A percentile compares a stretch with the other conserved stretches of the same genome.
Conservation (phyloP, 2,113 vertebrate genomes). For the Forbesichthys papilliferus region DNA sequence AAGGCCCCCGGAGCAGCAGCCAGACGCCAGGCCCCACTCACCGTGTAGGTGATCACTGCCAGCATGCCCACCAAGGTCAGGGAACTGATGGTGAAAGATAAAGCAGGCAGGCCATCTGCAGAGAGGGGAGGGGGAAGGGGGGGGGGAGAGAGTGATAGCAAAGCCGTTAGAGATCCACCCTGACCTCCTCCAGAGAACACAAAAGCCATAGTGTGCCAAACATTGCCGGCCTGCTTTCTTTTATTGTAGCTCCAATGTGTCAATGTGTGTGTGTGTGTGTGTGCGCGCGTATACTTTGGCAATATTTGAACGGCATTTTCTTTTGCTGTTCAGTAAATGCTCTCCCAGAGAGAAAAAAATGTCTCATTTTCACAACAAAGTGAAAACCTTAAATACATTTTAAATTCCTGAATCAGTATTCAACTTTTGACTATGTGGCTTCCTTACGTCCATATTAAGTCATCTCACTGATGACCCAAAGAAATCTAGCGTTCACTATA, state of each 20-base stretch:
- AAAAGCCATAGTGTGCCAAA: neutral
- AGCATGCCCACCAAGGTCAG: conserved; percentile 98
- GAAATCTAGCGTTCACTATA: too few relatives aligned
- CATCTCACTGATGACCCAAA: too few relatives aligned
- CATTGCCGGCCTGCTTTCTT: conserved; percentile 7
- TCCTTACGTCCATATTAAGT: too few relatives aligned
- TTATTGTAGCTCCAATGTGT: neutral
- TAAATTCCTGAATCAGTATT: too few relatives aligned
- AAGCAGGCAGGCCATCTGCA: conserved; percentile 90
- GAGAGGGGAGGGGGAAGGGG: conserved; percentile 3
- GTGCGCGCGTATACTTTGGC: neutral
- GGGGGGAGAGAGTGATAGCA: conserved; percentile 26
- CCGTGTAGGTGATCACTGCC: conserved; percentile 97
- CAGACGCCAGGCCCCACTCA: conserved; percentile 76
- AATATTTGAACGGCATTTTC: conserved; percentile 11
- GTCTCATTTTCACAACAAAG: too few relatives aligned
- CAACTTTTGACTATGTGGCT: too few relatives aligned
- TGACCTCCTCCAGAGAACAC: conserved; percentile 29
- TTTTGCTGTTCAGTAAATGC: neutral
- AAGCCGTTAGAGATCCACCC: conserved; percentile 35
- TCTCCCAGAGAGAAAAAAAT: neutral
- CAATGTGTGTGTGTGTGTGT: neutral
- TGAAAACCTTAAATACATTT: too few relatives aligned
- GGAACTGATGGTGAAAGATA: conserved; percentile 97
- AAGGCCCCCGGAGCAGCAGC: conserved; percentile 32